Percentiles rank a stretch among this genome's conserved stretches.
phyloP scores from a whole-genome alignment of 1,140 invertebrate species.

The Aphelinus certus region DNA sequence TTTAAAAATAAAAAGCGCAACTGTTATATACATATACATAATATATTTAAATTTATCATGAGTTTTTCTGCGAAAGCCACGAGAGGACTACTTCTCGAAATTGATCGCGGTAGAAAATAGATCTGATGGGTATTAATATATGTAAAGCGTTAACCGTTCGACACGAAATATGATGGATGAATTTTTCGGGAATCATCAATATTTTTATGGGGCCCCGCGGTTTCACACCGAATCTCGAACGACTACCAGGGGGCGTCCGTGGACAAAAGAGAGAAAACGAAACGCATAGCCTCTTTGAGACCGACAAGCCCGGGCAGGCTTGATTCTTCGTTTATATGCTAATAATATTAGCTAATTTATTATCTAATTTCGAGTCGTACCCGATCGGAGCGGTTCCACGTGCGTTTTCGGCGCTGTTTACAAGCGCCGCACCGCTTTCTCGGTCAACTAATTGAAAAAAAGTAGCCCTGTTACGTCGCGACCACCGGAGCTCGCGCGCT shows the following conservation, averaged over 20 bases:
- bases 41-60: no score
- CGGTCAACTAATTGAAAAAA: slow-evolving; percentile 48
- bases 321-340: slow-evolving; percentile 48
- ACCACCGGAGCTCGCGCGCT: slow-evolving; percentile 13
- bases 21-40: no score
- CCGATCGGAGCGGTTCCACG: not conserved
- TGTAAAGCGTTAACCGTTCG: not conserved
- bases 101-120: no score
- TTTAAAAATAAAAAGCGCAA: no score
- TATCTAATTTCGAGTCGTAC: slow-evolving; percentile 38
- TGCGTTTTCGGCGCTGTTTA: slow-evolving; percentile 20
- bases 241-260: not conserved
- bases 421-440: slow-evolving; percentile 12
- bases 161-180: slow-evolving; percentile 14
- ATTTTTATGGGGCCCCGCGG: slow-evolving; percentile 18
- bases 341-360: slow-evolving; percentile 44
- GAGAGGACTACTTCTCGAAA: no score
- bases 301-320: no score
- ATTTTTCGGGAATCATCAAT: slow-evolving; percentile 27
- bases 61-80: no score
- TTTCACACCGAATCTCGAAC: slow-evolving; percentile 24
- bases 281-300: not conserved
- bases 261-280: not conserved
- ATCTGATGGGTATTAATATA: no score
- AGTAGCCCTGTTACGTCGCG: slow-evolving; percentile 34